Base-by-base conservation (phyloP, 2,888 invertebrate species). In the Hypolimnas misippus region DNA sequence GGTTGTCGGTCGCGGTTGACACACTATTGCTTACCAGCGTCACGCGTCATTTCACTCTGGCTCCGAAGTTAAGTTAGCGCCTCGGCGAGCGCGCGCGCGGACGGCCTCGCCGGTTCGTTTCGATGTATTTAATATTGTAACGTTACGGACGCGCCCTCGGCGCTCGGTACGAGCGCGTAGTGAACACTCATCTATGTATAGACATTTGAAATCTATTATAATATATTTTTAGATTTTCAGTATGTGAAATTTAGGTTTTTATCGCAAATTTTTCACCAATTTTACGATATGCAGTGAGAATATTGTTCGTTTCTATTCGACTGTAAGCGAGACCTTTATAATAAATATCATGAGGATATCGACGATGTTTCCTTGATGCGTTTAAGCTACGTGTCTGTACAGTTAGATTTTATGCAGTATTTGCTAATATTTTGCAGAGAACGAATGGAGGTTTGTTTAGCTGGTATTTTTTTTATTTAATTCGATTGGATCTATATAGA, bases 221-320 rank as follows among this genome's bases (percentile, higher is more conserved):
- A 89, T 90, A 89, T 91, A 90, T 89, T 90, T 90, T 90, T 89
- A 89, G 89, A 90, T 81, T 88, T 89, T 89, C 89, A 86, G 85
- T 90, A 89, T 84, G 89, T 89, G 88, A 78, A 87, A 81, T 89
- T 90, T 89, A 89, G 83, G 88, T 90, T 90, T 87, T 84, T 86
- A 86, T 84, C 80, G 87, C 89, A 82, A 89, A 79, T 87, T 89
- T 88, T 89, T 89, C 89, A 89, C 86, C 83, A 81, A 81, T 84
- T 85, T 84, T 83, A 86, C 80, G 82, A 83, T 84, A 83, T 75
- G 84, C 86, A 85, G 87, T 86, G 87, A 86, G 76, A 81, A 79
- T 82, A 82, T 84, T 81, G 84, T 87, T 85, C 82, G 85, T 86
- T 84, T 87, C 81, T 80, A 81, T 70, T 84, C 86, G 83, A 84